Evolutionary conservation across 2,888 invertebrate species (phyloP).

Genomic region (Diaperis boleti): DNA sequence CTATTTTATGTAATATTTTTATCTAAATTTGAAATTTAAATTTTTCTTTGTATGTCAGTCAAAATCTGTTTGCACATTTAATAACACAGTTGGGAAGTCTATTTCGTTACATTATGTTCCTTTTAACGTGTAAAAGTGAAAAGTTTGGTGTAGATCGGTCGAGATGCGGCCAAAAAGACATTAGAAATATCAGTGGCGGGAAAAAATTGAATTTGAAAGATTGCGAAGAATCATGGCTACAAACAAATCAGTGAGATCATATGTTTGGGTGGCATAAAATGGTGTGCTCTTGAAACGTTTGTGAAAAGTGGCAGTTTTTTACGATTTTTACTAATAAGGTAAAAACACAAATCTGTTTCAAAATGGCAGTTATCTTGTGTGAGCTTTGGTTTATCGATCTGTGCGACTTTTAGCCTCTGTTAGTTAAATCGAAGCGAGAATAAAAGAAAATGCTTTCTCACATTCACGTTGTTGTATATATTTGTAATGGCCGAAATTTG

Average conservation of each 20-base stretch:
- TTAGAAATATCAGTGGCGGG: slow-evolving; percentile 45
- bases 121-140: background rate
- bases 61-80: too few relatives aligned
- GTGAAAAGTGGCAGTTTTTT: slow-evolving; percentile 56
- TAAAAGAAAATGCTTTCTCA: slow-evolving; percentile 58
- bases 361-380: slow-evolving; percentile 32
- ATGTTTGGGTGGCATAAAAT: slow-evolving; percentile 67
- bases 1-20: too few relatives aligned
- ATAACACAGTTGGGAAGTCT: too few relatives aligned
- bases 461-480: slow-evolving; percentile 62
- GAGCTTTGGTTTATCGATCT: slow-evolving; percentile 35
- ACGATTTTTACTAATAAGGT: slow-evolving; percentile 58
- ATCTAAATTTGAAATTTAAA: too few relatives aligned
- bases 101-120: too few relatives aligned
- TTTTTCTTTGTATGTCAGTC: too few relatives aligned
- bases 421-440: slow-evolving; percentile 37
- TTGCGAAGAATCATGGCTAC: slow-evolving; percentile 52
- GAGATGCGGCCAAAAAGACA: background rate
- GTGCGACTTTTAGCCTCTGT: slow-evolving; percentile 27
- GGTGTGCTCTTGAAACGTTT: slow-evolving; percentile 58
- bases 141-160: background rate
- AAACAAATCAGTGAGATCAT: slow-evolving; percentile 63
- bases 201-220: slow-evolving; percentile 51
- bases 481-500: slow-evolving; percentile 68
- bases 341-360: slow-evolving; percentile 51